phyloP scores from a whole-genome alignment of 2,113 vertebrate genomes.

The Psammodynastes pulverulentus region DNA sequence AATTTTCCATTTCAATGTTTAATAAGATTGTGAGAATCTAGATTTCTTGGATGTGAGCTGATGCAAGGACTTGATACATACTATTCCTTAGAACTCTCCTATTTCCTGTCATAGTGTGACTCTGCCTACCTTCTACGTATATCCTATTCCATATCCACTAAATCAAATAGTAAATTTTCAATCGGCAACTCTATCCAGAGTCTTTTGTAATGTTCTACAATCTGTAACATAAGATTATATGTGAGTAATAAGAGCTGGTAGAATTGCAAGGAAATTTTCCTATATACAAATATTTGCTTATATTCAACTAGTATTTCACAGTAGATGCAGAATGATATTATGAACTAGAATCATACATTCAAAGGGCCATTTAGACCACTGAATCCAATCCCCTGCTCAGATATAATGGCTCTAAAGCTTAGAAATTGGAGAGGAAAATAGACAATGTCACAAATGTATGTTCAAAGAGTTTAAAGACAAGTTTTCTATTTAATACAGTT shows the following conservation, averaged over 20 bases:
- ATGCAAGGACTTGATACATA: background rate
- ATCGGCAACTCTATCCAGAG: background rate
- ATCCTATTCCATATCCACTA: background rate
- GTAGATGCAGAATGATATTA: background rate
- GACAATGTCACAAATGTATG: slow-evolving; percentile 36
- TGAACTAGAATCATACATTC: background rate
- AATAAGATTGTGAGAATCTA: background rate
- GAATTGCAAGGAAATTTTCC: background rate
- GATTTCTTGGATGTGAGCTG: background rate
- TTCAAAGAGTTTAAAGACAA: slow-evolving; percentile 30
- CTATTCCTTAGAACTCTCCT: background rate
- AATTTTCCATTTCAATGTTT: background rate
- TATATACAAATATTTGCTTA: background rate
- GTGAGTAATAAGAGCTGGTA: background rate
- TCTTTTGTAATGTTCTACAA: background rate
- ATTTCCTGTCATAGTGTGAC: too few species aligned
- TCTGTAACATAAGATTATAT: background rate
- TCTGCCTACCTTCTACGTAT: background rate
- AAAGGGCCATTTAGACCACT: background rate
- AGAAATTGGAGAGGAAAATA: background rate
- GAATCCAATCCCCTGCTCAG: background rate
- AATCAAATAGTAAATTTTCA: background rate
- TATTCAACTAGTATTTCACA: background rate
- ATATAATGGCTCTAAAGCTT: slow-evolving; percentile 13
- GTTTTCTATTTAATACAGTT: slow-evolving; percentile 42